Percentiles rank a stretch among this genome's conserved stretches.
Evolutionary conservation across 1,140 invertebrate species (phyloP).

Genomic region (Heliconius himera): DNA sequence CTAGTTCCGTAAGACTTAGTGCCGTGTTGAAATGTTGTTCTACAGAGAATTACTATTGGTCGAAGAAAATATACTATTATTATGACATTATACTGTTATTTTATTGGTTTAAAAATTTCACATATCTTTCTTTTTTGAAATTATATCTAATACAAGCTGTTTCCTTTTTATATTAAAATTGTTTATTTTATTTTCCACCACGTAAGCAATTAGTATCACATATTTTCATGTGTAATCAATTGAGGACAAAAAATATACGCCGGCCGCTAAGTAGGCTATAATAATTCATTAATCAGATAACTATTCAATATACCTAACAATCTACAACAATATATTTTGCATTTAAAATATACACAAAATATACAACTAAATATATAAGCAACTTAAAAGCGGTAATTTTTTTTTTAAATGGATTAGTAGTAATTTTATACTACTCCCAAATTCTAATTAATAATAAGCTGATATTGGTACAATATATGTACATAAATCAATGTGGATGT

Average conservation of each 20-base stretch:
- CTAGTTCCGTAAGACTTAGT: neutral
- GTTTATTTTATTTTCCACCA: neutral
- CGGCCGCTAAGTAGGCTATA: constrained; percentile 3
- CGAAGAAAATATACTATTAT: neutral
- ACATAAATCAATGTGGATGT: too few relatives aligned
- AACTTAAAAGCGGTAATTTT: neutral
- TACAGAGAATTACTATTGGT: neutral
- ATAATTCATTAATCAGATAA: neutral
- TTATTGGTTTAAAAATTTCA: neutral
- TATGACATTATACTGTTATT: neutral
- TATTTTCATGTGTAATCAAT: constrained; percentile 5
- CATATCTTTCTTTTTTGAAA: neutral
- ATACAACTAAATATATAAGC: neutral
- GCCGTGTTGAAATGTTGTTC: neutral
- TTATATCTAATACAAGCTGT: neutral
- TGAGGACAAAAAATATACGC: constrained; percentile 8
- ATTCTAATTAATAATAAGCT: too few relatives aligned
- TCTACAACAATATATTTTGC: neutral
- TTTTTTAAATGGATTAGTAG: too few relatives aligned
- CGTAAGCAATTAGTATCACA: neutral
- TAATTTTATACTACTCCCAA: too few relatives aligned
- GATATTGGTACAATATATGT: too few relatives aligned
- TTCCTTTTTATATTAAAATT: neutral
- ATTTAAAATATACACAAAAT: too few relatives aligned
- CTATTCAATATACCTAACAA: neutral